Evolutionary conservation across 1,140 invertebrate genomes (phyloP), one percentile per base, ranked within the genome.

Genomic region (Contarinia nasturtii): DNA sequence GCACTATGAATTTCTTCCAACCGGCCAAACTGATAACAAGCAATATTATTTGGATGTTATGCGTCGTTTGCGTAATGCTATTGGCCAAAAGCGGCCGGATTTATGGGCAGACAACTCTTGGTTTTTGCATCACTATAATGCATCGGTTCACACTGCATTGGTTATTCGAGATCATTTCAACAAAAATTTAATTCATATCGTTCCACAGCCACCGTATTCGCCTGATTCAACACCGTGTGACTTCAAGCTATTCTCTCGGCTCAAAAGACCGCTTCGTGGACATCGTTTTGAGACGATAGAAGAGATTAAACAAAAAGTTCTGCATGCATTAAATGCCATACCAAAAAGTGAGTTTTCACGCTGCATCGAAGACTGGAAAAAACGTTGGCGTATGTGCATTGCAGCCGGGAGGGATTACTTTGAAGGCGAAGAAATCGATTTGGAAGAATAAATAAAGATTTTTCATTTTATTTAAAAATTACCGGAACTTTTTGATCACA

Each of bases 61-160:
- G n/a, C n/a, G n/a, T n/a, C n/a, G n/a, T n/a, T n/a, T n/a, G n/a
- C n/a, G n/a, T n/a, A 38, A 46, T 34, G 12, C 3, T 19, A 34
- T 50, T 47, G 38, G 46, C 12, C 3, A 12, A 3, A 51, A 51
- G 38, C 33, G 48, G 21, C 48, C 48, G 19, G 48, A 49, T 19
- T 49, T 49, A n/a, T 51, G 48, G 40, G 7, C 4, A 37, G 42
- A 51, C 34, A 36, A 36, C 34, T 36, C 34, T 36, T n/a, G 10
- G n/a, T 36, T 52, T 14, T 48, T 60, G 15, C 54, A 59, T 33
- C 59, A 60, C 49, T 58, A 62, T 50, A 64, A n/a, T n/a, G n/a
- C n/a, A n/a, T n/a, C n/a, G n/a, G n/a, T n/a, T n/a, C n/a, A n/a
- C n/a, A n/a, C n/a, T 33, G 49, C 55, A 11, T 40, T 56, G 7